Evolutionary conservation across 2,797 vertebrate species (phyloP), one percentile per base, ranked within the genome.

Genomic region (Chrysocyon brachyurus): DNA sequence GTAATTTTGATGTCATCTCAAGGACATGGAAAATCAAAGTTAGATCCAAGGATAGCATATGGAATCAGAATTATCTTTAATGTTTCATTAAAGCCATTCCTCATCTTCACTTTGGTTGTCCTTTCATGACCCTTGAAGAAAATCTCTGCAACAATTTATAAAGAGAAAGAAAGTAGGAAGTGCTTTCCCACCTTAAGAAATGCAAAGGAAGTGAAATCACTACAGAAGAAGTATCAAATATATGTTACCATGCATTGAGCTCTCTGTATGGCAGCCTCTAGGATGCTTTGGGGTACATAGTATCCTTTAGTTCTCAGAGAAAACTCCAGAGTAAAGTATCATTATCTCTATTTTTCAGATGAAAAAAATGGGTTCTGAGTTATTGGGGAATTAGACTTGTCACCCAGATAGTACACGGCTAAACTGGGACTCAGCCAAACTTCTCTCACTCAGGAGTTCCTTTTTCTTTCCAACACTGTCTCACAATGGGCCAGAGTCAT

Each of bases 1-100:
- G 28, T 81, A 33, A 92, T 73, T 12, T 64, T 75, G n/a, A 56
- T 61, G 59, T 84, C 46, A 78, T 64, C 52, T 91, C 88, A 88
- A 95, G 90, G 88, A 95, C 49, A 40, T 26, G 57, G 52, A 86
- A 90, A 91, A 87, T 78, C 68, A 89, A 73, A 64, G 33, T 93
- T 61, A 83, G 84, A 90, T 61, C 26, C 19, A 56, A 56, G 36
- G 63, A 28, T 46, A 64, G 40, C 46, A 14, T 61, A 63, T 95
- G 31, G 85, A 97, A 61, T 82, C 92, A 87, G 61, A 49, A 3
- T 40, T 96, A 10, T 57, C 26, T 15, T 85, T 72, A 77, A 1
- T 21, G 59, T 96, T 92, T 93, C 85, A 78, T 88, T 91, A 90
- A 83, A 84, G 15, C 0, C 28, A 15, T 83, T 89, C 57, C n/a